phyloP scores from a whole-genome alignment of 2,797 vertebrate genomes.

The Knipowitschia caucasica region DNA sequence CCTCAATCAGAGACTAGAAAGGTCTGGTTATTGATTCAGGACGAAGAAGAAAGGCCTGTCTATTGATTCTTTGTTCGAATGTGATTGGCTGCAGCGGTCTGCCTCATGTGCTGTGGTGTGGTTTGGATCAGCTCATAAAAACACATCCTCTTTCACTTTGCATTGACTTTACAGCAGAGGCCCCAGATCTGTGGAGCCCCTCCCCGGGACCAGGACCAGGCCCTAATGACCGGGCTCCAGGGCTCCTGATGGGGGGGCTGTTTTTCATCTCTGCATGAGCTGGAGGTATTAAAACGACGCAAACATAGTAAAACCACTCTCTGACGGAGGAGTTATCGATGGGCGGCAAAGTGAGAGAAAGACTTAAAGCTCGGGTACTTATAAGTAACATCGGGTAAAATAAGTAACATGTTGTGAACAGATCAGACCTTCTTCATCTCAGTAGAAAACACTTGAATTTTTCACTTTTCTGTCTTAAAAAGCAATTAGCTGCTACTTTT shows the following conservation, averaged over 20 bases:
- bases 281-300: slow-evolving; percentile 48
- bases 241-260: slow-evolving; percentile 31
- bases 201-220: slow-evolving; percentile 11
- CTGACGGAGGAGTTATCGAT: slow-evolving; percentile 9
- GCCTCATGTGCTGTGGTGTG: slow-evolving; percentile 36
- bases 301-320: slow-evolving; percentile 38
- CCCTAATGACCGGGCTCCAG: slow-evolving; percentile 46
- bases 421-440: too few relatives aligned
- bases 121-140: slow-evolving; percentile 52
- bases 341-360: not conserved
- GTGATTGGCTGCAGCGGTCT: not conserved
- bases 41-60: not conserved
- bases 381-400: too few relatives aligned
- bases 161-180: slow-evolving; percentile 48
- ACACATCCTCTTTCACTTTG: slow-evolving; percentile 32
- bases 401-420: too few relatives aligned
- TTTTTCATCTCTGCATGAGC: slow-evolving; percentile 61
- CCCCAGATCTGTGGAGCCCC: slow-evolving; percentile 2
- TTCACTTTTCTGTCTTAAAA: too few relatives aligned
- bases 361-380: not conserved
- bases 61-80: not conserved
- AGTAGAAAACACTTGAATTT: too few relatives aligned
- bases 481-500: too few relatives aligned
- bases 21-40: too few relatives aligned
- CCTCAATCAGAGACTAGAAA: too few relatives aligned